These are phyloP conservation scores for Ligdia adustata DNA, from an alignment of 2,888 invertebrate species.

Conservation along the genomic window DNA sequence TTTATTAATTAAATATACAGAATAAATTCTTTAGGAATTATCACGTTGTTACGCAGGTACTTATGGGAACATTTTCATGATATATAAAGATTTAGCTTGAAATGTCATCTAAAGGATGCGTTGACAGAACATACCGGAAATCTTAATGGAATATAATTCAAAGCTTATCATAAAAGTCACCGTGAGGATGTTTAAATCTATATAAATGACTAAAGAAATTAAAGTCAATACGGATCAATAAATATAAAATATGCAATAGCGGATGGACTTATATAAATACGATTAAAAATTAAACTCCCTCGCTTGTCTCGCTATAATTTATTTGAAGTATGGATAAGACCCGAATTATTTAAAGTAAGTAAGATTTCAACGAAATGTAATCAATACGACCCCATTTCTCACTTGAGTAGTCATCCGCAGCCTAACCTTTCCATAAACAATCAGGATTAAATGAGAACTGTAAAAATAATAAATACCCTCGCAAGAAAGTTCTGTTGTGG, in stretches of 20 bases:
- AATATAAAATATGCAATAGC: slow-evolving; percentile 10
- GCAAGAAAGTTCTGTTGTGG: slow-evolving; percentile 43
- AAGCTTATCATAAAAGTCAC: slow-evolving; percentile 20
- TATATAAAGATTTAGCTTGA: too few relatives aligned
- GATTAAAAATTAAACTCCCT: not conserved
- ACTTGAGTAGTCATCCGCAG: slow-evolving; percentile 2
- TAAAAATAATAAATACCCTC: slow-evolving; percentile 46
- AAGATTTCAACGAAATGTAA: slow-evolving; percentile 5
- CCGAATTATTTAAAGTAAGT: not conserved
- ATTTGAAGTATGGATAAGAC: not conserved
- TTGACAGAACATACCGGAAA: slow-evolving; percentile 25
- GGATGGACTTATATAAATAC: slow-evolving; percentile 1
- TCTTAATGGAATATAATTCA: slow-evolving; percentile 22
- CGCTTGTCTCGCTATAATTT: too few relatives aligned
- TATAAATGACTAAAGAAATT: slow-evolving; percentile 6
- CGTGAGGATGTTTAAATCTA: slow-evolving; percentile 10
- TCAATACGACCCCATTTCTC: slow-evolving; percentile 5
- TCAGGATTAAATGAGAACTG: slow-evolving; percentile 40
- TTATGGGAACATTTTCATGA: too few relatives aligned
- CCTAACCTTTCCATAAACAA: slow-evolving; percentile 12
- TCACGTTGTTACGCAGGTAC: too few relatives aligned
- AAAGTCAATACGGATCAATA: slow-evolving; percentile 14
- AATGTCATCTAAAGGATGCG: slow-evolving; percentile 20
- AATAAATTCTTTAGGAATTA: too few relatives aligned
- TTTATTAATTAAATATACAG: too few relatives aligned